A percentile compares a stretch with the other conserved stretches of the same genome.
Conservation (phyloP, 2,888 invertebrate genomes). For the Creontiades dilutus region DNA sequence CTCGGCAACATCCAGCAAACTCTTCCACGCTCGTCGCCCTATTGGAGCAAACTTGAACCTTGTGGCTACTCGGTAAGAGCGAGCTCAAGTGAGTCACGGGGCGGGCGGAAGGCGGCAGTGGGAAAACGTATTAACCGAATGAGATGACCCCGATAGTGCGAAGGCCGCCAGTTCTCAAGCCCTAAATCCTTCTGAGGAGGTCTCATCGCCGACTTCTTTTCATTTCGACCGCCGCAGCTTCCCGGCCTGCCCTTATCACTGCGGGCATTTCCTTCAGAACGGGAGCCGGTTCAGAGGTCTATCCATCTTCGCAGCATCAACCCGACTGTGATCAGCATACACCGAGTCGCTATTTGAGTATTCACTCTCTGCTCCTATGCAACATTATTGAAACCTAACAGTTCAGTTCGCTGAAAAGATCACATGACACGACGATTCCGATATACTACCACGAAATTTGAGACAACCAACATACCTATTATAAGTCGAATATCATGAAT, state of each 20-base stretch:
- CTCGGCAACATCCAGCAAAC: too few species aligned
- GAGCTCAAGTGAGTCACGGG: constrained; percentile 40
- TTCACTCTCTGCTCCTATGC: too few species aligned
- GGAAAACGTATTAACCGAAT: constrained; percentile 62
- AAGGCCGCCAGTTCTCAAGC: constrained; percentile 58
- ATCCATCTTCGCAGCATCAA: too few species aligned
- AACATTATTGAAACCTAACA: too few species aligned
- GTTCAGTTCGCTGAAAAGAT: too few species aligned
- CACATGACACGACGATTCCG: too few species aligned
- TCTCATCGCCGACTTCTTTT: constrained; percentile 40
- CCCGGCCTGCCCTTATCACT: not conserved
- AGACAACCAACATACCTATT: too few species aligned
- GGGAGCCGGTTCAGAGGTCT: not conserved
- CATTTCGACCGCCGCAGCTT: constrained; percentile 11
- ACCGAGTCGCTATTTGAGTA: too few species aligned
- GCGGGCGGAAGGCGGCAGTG: constrained; percentile 42
- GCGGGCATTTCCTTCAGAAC: not conserved
- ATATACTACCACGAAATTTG: too few species aligned
- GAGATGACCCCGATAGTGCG: constrained; percentile 64
- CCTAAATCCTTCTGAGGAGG: constrained; percentile 46
- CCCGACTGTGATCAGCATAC: too few species aligned
- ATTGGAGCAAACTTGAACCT: not conserved
- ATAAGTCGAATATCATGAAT: too few species aligned
- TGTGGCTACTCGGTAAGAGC: not conserved
- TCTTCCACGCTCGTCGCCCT: too few species aligned